Base-by-base conservation (phyloP, 2,113 vertebrate genomes). In the Xiphophorus hellerii region DNA sequence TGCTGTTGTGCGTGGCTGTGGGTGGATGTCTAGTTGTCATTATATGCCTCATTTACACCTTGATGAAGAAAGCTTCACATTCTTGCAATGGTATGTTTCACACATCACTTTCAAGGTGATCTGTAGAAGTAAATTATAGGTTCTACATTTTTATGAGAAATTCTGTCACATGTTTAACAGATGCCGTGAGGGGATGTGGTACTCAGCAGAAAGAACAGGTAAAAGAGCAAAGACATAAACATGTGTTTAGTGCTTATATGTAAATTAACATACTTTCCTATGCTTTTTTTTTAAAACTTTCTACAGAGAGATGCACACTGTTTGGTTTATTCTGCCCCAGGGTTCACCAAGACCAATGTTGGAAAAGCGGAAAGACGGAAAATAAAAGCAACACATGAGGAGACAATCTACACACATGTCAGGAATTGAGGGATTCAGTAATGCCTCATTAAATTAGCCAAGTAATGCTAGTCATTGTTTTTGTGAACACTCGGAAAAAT, bases 271-370 rank as follows among this genome's bases (percentile, higher is more conserved):
- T n/a, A 9, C 51, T 58, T 58, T 25, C 2, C 51, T 17, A 10
- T n/a, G 44, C 17, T 20, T 20, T 48, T 20, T 20, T 58, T 58
- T n/a, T 3, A 8, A 28, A 28, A 25, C 51, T 58, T n/a, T 69
- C 20, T 4, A 48, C 73, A 81, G 79, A 62, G 6, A 62, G 15
- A 11, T 0, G 63, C 62, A 14, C 30, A 66, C 0, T n/a, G 14
- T 14, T 3, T 76, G 31, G 42, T 62, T 63, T 81, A 81, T 67
- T 71, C 58, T 0, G 33, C 0, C 39, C 0, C 66, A 54, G 62
- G 3, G 1, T 71, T 74, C 48, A 60, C 60, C 33, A 60, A 0
- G 33, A 71, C 7, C 31, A 8, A 78, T 74, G 4, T 0, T 67
- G 72, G 62, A 28, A 63, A 15, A 78, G 0, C 64, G n/a, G 0